Conservation (phyloP, 2,888 invertebrate species). For the Uropetala carovei region DNA sequence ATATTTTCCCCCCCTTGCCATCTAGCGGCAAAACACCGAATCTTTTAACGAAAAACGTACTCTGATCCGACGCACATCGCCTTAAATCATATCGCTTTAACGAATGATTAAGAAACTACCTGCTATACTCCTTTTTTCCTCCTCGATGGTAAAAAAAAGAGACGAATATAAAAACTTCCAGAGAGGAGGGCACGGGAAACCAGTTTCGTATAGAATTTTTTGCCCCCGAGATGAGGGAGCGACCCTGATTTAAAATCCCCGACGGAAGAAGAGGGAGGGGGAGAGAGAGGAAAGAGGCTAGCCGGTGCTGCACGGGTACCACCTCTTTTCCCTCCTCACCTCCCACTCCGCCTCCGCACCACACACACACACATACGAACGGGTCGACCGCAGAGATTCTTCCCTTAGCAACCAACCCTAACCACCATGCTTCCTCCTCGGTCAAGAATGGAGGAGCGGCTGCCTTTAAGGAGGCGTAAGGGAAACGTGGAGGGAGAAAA, state of each 20-base stretch:
- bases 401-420: neutral
- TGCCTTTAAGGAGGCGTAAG: neutral
- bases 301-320: neutral
- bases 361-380: neutral
- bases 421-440: neutral
- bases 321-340: neutral
- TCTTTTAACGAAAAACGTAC: too few relatives aligned
- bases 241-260: constrained; percentile 52
- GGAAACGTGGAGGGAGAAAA: neutral
- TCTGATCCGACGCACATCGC: too few relatives aligned
- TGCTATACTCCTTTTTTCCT: neutral
- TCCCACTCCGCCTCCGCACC: neutral
- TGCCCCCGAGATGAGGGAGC: neutral
- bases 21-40: too few relatives aligned
- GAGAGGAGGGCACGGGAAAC: neutral
- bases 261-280: neutral
- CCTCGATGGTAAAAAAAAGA: neutral
- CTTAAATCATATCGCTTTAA: too few relatives aligned
- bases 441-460: neutral
- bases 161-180: neutral
- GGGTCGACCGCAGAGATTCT: neutral
- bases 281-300: neutral
- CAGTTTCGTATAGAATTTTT: constrained; percentile 16
- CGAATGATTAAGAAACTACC: neutral
- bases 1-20: too few relatives aligned